Percentiles rank a stretch among this genome's conserved stretches.
phyloP scores from a whole-genome alignment of 1,140 invertebrate species.

The Armadillidium nasatum region DNA sequence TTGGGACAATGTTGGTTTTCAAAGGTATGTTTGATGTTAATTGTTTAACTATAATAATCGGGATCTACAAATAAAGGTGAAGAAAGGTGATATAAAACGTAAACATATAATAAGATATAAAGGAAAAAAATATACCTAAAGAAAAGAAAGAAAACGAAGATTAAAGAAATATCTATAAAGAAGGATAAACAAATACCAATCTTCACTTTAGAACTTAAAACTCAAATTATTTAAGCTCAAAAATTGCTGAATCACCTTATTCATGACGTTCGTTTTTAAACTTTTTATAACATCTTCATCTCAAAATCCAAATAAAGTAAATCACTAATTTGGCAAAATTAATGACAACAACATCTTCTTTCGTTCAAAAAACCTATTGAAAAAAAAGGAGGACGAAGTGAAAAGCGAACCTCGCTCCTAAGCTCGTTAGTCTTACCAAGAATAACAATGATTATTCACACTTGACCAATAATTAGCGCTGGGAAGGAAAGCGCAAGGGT shows the following conservation, averaged over 20 bases:
- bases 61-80: too few relatives aligned
- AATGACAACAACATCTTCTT: background rate
- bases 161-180: constrained; percentile 11
- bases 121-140: background rate
- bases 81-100: too few relatives aligned
- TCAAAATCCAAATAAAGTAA: background rate
- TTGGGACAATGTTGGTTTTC: too few relatives aligned
- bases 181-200: background rate
- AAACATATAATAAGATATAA: too few relatives aligned
- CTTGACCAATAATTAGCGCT: background rate
- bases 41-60: too few relatives aligned
- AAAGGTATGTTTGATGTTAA: too few relatives aligned
- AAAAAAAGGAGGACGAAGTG: too few relatives aligned
- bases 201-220: too few relatives aligned
- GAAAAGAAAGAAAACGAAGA: constrained; percentile 3
- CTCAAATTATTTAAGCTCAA: too few relatives aligned
- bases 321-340: constrained; percentile 3
- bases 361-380: background rate
- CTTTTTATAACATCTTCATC: background rate
- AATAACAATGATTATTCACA: background rate
- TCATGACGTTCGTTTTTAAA: too few relatives aligned
- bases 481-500: background rate
- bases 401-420: too few relatives aligned
- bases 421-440: background rate
- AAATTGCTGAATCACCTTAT: background rate